A percentile compares a stretch with the other conserved stretches of the same genome.
These are phyloP conservation scores for Sarcophilus harrisii DNA, from an alignment of 2,797 vertebrate genomes.

Conservation along the genomic window DNA sequence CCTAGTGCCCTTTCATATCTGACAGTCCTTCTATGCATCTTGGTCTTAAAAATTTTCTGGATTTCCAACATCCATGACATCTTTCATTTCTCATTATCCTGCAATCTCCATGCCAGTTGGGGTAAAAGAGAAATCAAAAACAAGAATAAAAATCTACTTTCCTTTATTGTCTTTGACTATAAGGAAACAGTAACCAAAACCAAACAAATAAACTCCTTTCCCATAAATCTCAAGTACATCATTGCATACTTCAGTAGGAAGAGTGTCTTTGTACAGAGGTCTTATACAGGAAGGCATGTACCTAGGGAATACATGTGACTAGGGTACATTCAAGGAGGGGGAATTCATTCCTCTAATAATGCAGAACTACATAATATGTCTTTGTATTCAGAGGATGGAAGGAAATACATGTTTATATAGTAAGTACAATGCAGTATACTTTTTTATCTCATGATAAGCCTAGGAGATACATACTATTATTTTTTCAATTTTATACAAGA, in stretches of 20 bases:
- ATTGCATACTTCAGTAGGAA: background rate
- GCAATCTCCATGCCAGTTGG: background rate
- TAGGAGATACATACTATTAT: background rate
- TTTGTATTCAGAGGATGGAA: background rate
- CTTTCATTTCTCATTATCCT: background rate
- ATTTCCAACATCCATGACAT: background rate
- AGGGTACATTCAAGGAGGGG: background rate
- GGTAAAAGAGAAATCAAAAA: background rate
- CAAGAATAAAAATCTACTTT: background rate
- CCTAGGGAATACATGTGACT: background rate
- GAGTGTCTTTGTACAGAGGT: background rate
- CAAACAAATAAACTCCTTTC: background rate
- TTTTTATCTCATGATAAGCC: background rate
- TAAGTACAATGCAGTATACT: background rate
- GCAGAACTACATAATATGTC: background rate
- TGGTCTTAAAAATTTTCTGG: background rate
- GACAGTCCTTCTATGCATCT: background rate
- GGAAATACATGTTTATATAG: background rate
- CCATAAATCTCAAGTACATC: background rate
- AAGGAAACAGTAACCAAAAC: background rate
- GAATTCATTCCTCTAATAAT: background rate
- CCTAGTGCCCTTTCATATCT: background rate
- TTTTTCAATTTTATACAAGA: background rate
- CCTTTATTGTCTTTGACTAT: background rate
- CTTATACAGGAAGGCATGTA: background rate